Evolutionary conservation across 2,113 vertebrate genomes (phyloP).

Genomic region (Triplophysa rosa): DNA sequence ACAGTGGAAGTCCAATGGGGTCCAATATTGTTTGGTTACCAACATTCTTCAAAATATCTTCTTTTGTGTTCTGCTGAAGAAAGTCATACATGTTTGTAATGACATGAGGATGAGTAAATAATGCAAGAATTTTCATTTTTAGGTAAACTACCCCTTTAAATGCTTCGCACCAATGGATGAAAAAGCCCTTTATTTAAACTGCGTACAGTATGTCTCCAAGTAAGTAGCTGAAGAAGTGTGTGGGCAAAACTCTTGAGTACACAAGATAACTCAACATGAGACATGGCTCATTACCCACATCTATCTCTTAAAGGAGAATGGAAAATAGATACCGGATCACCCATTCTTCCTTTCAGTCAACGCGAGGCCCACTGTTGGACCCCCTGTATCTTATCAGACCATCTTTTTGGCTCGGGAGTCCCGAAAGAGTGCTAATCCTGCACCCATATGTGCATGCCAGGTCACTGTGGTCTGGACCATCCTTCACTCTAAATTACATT

Average conservation of each 20-base stretch:
- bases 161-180: no score
- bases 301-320: constrained; percentile 34
- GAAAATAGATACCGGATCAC: constrained; percentile 36
- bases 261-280: constrained; percentile 35
- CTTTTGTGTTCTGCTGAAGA: no score
- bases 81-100: no score
- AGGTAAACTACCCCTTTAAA: no score
- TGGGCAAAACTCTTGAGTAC: constrained; percentile 5
- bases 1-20: no score
- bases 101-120: no score
- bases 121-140: no score
- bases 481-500: constrained; percentile 67
- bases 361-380: constrained; percentile 38
- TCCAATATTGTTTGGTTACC: no score
- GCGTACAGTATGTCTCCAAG: background rate
- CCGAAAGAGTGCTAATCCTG: constrained; percentile 64
- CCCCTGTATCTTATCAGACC: constrained; percentile 66
- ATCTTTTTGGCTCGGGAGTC: constrained; percentile 51
- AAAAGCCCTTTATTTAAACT: constrained; percentile 22
- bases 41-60: no score
- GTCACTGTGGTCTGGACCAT: constrained; percentile 42
- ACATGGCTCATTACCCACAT: constrained; percentile 23
- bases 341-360: background rate
- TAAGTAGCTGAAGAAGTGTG: constrained; percentile 4
- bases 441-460: constrained; percentile 56